Percentiles rank a stretch among this genome's conserved stretches.
Evolutionary conservation across 2,888 invertebrate genomes (phyloP).

Genomic region (Cephus spinipes): DNA sequence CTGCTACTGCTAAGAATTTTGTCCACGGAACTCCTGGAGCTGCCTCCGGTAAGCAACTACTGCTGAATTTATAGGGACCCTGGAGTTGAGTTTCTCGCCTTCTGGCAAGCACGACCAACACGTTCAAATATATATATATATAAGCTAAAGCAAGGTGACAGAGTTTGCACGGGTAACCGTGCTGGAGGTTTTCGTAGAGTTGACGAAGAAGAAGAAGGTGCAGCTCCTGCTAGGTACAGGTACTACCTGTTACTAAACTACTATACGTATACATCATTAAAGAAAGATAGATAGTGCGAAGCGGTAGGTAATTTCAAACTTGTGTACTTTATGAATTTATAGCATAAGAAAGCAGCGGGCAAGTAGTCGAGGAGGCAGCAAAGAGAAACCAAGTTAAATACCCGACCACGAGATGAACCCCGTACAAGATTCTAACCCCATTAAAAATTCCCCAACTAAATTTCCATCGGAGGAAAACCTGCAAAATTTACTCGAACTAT

Average conservation of each 20-base stretch:
- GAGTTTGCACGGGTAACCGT: constrained; percentile 15
- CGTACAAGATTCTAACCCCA: constrained; percentile 18
- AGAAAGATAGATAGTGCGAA: constrained; percentile 11
- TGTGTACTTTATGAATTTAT: constrained; percentile 65
- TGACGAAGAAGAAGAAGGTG: background rate
- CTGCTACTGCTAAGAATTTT: too few species aligned
- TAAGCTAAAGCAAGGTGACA: constrained; percentile 38
- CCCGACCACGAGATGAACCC: background rate
- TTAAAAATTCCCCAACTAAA: constrained; percentile 13
- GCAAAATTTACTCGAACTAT: too few species aligned
- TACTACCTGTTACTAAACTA: too few species aligned
- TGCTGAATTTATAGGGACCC: constrained; percentile 62
- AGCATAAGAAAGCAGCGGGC: constrained; percentile 50
- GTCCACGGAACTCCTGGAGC: constrained; percentile 34
- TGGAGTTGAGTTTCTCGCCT: constrained; percentile 51
- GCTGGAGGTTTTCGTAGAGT: background rate
- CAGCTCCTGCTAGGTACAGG: too few species aligned
- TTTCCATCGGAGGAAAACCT: too few species aligned
- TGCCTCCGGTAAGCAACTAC: constrained; percentile 61
- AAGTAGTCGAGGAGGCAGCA: constrained; percentile 6
- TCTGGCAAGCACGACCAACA: constrained; percentile 8
- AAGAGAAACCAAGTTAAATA: constrained; percentile 19
- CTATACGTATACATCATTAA: background rate
- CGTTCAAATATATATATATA: too few species aligned
- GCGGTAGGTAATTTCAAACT: constrained; percentile 53